Percentiles rank a stretch among this genome's conserved stretches.
Evolutionary conservation across 1,140 invertebrate genomes (phyloP).

Genomic region (Drosophila kikkawai): DNA sequence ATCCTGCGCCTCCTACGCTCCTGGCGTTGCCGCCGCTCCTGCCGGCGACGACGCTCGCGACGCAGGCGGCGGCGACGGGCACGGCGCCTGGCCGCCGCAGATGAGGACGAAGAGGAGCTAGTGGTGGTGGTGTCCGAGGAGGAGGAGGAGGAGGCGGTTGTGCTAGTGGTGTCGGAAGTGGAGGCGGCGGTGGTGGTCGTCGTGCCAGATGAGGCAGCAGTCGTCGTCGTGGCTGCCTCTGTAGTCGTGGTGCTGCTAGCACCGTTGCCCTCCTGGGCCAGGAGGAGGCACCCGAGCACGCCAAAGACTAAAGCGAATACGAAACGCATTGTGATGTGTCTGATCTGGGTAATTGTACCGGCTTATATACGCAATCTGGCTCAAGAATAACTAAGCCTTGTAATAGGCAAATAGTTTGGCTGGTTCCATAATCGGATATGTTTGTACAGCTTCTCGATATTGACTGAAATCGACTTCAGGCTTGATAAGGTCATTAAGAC

Average conservation of each 20-base stretch:
- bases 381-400: not conserved
- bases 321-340: slow-evolving; percentile 35
- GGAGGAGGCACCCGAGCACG: slow-evolving; percentile 21
- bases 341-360: not conserved
- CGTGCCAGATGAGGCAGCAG: not conserved
- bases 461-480: not conserved
- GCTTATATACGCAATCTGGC: slow-evolving; percentile 26
- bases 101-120: slow-evolving; percentile 1
- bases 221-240: slow-evolving; percentile 13
- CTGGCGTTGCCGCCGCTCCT: slow-evolving; percentile 21
- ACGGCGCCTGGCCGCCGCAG: slow-evolving; percentile 33
- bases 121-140: slow-evolving; percentile 8
- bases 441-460: slow-evolving; percentile 33
- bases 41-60: slow-evolving; percentile 35
- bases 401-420: slow-evolving; percentile 6
- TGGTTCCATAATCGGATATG: not conserved
- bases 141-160: slow-evolving; percentile 1
- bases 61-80: slow-evolving; percentile 25
- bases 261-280: slow-evolving; percentile 11
- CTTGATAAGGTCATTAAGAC: not conserved
- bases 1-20: slow-evolving; percentile 25
- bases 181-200: not conserved
- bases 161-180: slow-evolving; percentile 2
- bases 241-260: slow-evolving; percentile 1
- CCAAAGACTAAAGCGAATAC: slow-evolving; percentile 17